Evolutionary conservation across 2,797 vertebrate species (phyloP).

Genomic region (Caiman crocodilus): DNA sequence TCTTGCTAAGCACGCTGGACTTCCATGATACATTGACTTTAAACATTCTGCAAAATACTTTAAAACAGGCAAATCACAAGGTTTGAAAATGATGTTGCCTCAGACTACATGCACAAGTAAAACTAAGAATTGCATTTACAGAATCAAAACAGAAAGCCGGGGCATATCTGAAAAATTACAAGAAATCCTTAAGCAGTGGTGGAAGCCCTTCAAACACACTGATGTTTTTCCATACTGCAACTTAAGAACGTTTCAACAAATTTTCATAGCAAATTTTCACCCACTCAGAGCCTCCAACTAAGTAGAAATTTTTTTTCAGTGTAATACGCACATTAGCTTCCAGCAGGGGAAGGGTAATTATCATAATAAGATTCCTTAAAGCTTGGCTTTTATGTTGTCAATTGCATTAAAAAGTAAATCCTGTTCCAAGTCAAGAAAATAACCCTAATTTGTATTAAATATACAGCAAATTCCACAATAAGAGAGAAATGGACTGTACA

Average conservation of each 20-base stretch:
- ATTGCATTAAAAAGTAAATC: slow-evolving; percentile 67
- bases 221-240: not conserved
- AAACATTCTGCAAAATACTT: not conserved
- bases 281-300: not conserved
- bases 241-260: not conserved
- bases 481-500: slow-evolving; percentile 49
- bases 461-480: slow-evolving; percentile 73
- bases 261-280: not conserved
- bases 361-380: slow-evolving; percentile 65
- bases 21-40: not conserved
- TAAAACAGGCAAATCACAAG: not conserved
- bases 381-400: slow-evolving; percentile 64
- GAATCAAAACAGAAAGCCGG: not conserved
- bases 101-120: not conserved
- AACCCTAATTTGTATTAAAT: slow-evolving; percentile 37
- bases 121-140: not conserved
- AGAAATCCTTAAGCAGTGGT: not conserved
- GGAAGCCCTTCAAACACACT: not conserved
- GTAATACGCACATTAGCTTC: slow-evolving; percentile 49
- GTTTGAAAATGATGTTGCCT: not conserved
- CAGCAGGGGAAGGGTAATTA: slow-evolving; percentile 65
- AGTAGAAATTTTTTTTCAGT: slow-evolving; percentile 1
- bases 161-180: not conserved
- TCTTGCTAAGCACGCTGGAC: not conserved
- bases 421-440: slow-evolving; percentile 65